Conservation (phyloP, 2,797 vertebrate genomes). For the Hapalemur alaotrensis region DNA sequence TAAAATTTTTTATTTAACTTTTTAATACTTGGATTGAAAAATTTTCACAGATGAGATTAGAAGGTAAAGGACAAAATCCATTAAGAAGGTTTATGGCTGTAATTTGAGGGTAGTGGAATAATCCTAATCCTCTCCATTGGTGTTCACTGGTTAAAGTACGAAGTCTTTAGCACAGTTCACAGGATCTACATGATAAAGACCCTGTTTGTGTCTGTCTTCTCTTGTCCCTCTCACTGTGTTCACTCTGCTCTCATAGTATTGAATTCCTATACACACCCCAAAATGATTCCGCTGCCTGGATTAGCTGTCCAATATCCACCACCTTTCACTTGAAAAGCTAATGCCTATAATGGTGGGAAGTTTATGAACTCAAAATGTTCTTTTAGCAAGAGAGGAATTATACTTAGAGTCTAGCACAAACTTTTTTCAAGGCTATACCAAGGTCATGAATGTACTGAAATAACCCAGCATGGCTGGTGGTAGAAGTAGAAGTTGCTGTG, state of each 20-base stretch:
- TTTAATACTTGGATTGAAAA: background rate
- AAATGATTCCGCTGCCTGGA: background rate
- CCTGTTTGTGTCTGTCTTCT: background rate
- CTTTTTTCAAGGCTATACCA: background rate
- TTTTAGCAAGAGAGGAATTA: background rate
- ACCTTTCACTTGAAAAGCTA: background rate
- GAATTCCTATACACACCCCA: background rate
- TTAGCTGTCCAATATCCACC: background rate
- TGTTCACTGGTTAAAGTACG: background rate
- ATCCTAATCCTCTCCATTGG: background rate
- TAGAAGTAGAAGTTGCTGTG: background rate
- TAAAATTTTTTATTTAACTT: background rate
- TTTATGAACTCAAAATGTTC: background rate
- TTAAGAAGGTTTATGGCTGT: background rate
- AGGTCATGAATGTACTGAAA: background rate
- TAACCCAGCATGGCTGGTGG: background rate
- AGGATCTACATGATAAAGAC: too few species aligned
- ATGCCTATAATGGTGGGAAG: background rate
- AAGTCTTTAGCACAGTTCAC: background rate
- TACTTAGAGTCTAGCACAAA: background rate
- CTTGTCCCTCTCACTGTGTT: background rate
- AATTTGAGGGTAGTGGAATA: background rate
- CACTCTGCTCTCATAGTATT: too few species aligned
- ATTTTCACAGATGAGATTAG: background rate
- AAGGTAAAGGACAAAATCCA: background rate